Percentiles rank a stretch among this genome's conserved stretches.
Conservation (phyloP, 1,140 invertebrate genomes). For the Nilaparvata lugens region DNA sequence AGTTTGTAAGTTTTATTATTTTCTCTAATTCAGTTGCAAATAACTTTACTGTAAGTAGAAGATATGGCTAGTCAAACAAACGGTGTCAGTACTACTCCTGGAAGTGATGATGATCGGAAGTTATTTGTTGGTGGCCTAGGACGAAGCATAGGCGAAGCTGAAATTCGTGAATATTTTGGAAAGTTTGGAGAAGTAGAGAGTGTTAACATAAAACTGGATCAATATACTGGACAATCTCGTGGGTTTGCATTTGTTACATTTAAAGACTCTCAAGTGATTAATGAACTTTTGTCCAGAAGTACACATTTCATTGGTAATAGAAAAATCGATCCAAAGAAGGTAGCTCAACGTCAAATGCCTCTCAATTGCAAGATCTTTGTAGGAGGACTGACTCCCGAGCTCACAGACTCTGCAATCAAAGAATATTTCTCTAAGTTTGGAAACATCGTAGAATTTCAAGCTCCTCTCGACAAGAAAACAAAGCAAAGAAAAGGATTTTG, state of each 20-base stretch:
- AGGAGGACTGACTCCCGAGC: conserved; percentile 53
- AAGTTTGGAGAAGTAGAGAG: conserved; percentile 55
- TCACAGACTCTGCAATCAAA: conserved; percentile 52
- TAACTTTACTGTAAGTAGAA: no score
- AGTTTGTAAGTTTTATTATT: no score
- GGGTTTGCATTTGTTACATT: conserved; percentile 65
- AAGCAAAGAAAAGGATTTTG: conserved; percentile 56
- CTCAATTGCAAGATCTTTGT: conserved; percentile 56
- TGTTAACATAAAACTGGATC: conserved; percentile 52
- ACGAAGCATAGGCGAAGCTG: conserved; percentile 41
- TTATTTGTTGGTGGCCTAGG: conserved; percentile 41
- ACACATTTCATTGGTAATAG: conserved; percentile 47
- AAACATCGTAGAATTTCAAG: conserved; percentile 52
- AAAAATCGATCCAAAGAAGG: conserved; percentile 55
- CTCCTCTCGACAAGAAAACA: conserved; percentile 61
- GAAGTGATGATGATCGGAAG: conserved; percentile 43
- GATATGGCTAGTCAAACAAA: conserved; percentile 9
- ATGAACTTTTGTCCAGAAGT: conserved; percentile 30
- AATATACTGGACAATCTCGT: conserved; percentile 49
- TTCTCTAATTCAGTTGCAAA: no score
- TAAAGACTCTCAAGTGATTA: conserved; percentile 47
- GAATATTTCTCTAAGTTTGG: conserved; percentile 52
- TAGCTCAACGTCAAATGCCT: conserved; percentile 42
- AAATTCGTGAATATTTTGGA: conserved; percentile 49
- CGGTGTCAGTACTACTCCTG: conserved; percentile 27